Evolutionary conservation across 2,113 vertebrate species (phyloP).

Genomic region (Brevimyrus niger): DNA sequence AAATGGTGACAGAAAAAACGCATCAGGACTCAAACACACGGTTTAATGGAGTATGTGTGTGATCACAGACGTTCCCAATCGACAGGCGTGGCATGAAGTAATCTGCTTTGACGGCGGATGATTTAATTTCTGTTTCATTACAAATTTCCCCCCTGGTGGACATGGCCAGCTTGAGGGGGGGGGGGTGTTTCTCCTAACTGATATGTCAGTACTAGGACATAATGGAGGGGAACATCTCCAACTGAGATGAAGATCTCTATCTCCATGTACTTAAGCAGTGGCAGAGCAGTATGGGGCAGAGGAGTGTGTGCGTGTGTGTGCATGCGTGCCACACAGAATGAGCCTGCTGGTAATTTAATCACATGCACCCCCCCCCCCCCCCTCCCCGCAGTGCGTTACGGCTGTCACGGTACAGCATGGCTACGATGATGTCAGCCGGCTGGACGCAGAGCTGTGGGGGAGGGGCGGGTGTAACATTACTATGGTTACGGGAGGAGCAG

Average conservation of each 20-base stretch:
- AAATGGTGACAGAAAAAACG: neutral
- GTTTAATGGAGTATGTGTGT: neutral
- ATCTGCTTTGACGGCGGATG: neutral
- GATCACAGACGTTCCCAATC: neutral
- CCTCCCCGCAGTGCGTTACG: neutral
- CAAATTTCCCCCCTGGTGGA: neutral
- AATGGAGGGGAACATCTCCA: neutral
- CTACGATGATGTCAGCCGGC: neutral
- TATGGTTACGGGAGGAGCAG: neutral
- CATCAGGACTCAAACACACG: neutral
- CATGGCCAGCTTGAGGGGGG: neutral
- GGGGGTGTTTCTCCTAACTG: neutral
- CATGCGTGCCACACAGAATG: neutral
- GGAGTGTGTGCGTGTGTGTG: too few species aligned
- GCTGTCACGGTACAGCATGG: neutral
- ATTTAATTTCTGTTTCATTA: neutral
- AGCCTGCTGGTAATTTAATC: neutral
- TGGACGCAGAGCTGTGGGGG: neutral
- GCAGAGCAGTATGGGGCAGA: slow-evolving; percentile 43
- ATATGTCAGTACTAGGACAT: slow-evolving; percentile 22
- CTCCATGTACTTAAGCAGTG: slow-evolving; percentile 33
- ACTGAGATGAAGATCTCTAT: slow-evolving; percentile 45
- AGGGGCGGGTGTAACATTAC: neutral
- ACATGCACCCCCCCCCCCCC: neutral
- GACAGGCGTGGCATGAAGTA: neutral